A percentile compares a stretch with the other conserved stretches of the same genome.
phyloP scores from a whole-genome alignment of 2,888 invertebrate species.

The Yponomeuta malinellus region DNA sequence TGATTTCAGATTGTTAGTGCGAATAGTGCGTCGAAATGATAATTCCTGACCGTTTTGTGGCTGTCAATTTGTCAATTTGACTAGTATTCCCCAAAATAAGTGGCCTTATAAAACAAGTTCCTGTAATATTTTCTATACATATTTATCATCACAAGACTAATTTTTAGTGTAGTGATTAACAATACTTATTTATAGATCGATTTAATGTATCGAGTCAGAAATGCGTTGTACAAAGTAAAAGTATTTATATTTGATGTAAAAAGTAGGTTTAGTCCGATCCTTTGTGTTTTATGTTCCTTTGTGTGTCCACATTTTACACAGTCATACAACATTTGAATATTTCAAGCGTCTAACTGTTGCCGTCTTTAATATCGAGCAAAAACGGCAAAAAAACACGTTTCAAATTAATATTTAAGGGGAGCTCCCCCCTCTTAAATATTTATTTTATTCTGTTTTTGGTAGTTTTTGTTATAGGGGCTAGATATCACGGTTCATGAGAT shows the following conservation, averaged over 20 bases:
- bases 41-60: too few species aligned
- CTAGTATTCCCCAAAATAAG: slow-evolving; percentile 10
- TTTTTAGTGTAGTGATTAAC: neutral
- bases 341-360: too few species aligned
- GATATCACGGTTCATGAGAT: too few species aligned
- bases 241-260: neutral
- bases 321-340: too few species aligned
- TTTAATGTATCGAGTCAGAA: neutral
- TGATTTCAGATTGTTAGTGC: too few species aligned
- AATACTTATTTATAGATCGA: neutral
- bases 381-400: too few species aligned
- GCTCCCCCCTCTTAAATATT: too few species aligned
- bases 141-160: slow-evolving; percentile 13
- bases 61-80: neutral
- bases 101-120: slow-evolving; percentile 18
- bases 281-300: neutral
- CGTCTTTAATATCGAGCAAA: too few species aligned
- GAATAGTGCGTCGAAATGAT: too few species aligned
- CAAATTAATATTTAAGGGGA: too few species aligned
- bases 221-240: neutral
- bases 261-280: neutral
- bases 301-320: neutral
- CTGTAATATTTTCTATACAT: slow-evolving; percentile 6
- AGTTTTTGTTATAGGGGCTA: too few species aligned
- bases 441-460: too few species aligned